These are phyloP conservation scores for Cygnus buccinator DNA, from an alignment of 2,113 vertebrate genomes.

Conservation along the genomic window DNA sequence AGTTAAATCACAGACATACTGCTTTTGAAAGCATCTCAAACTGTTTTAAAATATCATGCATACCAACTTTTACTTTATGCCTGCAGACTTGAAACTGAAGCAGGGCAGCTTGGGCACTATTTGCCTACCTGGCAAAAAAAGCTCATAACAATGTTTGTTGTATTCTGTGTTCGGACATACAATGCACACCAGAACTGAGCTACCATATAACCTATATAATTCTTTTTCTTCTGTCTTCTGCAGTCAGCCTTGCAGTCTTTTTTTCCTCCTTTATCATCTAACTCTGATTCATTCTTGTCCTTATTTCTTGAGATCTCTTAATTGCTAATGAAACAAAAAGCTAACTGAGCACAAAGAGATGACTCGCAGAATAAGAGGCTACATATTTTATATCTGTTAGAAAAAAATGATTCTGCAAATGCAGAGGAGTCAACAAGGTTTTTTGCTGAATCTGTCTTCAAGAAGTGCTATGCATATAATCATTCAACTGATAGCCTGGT, in stretches of 20 bases:
- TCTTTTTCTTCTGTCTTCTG: neutral
- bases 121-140: neutral
- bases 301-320: neutral
- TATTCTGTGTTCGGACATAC: neutral
- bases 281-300: neutral
- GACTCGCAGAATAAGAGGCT: neutral
- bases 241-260: neutral
- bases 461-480: neutral
- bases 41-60: neutral
- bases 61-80: neutral
- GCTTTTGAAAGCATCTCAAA: neutral
- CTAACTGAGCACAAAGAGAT: neutral
- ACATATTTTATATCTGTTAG: neutral
- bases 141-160: neutral
- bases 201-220: too few species aligned
- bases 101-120: neutral
- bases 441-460: neutral
- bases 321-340: neutral
- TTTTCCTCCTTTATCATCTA: neutral
- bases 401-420: neutral
- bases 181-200: neutral
- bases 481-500: neutral
- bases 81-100: neutral
- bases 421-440: neutral
- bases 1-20: neutral